Evolutionary conservation across 2,797 vertebrate species (phyloP).

Genomic region (Argyrosomus regius): DNA sequence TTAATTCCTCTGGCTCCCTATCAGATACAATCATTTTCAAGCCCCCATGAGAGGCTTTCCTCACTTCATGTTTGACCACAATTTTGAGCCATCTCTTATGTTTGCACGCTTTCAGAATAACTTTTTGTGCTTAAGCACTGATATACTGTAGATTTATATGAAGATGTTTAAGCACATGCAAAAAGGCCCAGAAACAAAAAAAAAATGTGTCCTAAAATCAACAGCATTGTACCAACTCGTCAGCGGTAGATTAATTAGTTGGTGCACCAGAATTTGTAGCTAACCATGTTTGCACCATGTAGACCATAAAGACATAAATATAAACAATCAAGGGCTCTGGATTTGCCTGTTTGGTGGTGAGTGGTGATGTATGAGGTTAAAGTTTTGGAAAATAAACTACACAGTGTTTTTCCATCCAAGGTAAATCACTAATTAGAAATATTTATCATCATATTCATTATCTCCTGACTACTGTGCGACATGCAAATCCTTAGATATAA

Average conservation of each 20-base stretch:
- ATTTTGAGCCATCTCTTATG: slow-evolving; percentile 52
- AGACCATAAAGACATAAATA: slow-evolving; percentile 36
- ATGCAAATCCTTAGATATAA: not conserved
- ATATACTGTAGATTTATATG: slow-evolving; percentile 19
- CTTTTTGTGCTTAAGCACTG: slow-evolving; percentile 22
- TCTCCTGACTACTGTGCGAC: not conserved
- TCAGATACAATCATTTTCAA: slow-evolving; percentile 80
- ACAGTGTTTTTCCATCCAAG: slow-evolving; percentile 6
- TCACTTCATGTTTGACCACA: slow-evolving; percentile 58
- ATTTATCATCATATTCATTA: not conserved
- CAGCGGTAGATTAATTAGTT: slow-evolving; percentile 66
- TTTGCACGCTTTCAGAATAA: slow-evolving; percentile 38
- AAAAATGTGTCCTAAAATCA: slow-evolving; percentile 54
- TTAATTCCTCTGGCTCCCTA: slow-evolving; percentile 80
- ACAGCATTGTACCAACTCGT: slow-evolving; percentile 42
- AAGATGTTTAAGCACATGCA: slow-evolving; percentile 41
- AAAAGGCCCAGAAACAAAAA: slow-evolving; percentile 20
- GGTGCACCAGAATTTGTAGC: slow-evolving; percentile 25
- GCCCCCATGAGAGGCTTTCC: slow-evolving; percentile 60
- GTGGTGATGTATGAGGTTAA: not conserved
- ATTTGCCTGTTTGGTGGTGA: slow-evolving; percentile 11
- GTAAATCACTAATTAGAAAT: slow-evolving; percentile 22
- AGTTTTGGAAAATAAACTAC: slow-evolving; percentile 24
- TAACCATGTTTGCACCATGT: not conserved
- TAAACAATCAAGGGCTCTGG: slow-evolving; percentile 23